Evolutionary conservation across 2,888 invertebrate genomes (phyloP).

Genomic region (Nomada ruficornis): DNA sequence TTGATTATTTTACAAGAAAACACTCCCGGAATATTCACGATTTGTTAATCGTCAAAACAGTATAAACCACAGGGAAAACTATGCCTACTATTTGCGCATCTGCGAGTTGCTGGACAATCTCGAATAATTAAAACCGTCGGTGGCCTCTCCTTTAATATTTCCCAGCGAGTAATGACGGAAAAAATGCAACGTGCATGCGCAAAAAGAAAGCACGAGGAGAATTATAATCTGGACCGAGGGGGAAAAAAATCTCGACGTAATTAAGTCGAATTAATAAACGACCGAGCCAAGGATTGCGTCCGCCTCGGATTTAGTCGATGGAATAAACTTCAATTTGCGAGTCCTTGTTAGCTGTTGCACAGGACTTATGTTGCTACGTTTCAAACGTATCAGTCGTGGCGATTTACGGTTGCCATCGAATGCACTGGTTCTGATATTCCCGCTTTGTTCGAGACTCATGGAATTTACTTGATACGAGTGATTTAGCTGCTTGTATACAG

Average conservation of each 20-base stretch:
- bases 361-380: slow-evolving; percentile 3
- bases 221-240: not conserved
- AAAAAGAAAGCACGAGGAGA: not conserved
- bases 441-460: no score
- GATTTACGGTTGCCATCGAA: not conserved
- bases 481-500: no score
- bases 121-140: not conserved
- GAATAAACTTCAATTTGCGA: slow-evolving; percentile 14
- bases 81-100: not conserved
- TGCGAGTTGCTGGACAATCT: not conserved
- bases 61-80: not conserved
- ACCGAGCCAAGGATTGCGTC: not conserved
- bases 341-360: slow-evolving; percentile 7
- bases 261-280: slow-evolving; percentile 22
- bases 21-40: no score
- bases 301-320: not conserved
- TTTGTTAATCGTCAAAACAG: not conserved
- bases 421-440: no score
- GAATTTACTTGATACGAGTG: no score
- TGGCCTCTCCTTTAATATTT: not conserved
- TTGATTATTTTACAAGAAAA: no score
- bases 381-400: no score
- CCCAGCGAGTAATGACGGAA: not conserved
- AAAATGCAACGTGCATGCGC: not conserved
- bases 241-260: slow-evolving; percentile 8